Conservation (phyloP, 2,888 invertebrate genomes). For the Julus scandinavius region DNA sequence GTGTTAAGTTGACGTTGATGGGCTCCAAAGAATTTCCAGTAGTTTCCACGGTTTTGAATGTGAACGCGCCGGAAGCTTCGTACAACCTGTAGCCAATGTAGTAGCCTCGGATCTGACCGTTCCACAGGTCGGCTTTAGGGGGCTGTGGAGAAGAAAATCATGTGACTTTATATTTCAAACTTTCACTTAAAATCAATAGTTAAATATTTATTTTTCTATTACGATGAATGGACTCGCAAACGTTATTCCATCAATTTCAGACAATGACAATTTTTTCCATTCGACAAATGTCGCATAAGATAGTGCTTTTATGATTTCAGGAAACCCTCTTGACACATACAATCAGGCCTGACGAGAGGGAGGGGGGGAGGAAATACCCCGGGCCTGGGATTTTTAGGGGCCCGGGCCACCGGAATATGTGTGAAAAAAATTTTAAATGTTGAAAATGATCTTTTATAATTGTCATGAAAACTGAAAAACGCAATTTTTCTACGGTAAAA, state of each 20-base stretch:
- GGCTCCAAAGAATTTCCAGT: constrained; percentile 56
- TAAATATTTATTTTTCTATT: constrained; percentile 33
- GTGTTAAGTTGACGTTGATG: constrained; percentile 61
- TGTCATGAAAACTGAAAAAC: no score
- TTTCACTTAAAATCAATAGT: not conserved
- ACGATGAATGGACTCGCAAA: not conserved
- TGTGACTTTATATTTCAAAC: not conserved
- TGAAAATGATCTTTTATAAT: no score
- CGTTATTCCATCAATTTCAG: not conserved
- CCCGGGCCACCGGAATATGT: no score
- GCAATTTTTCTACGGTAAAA: no score
- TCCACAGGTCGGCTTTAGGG: constrained; percentile 63
- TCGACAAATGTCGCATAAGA: no score
- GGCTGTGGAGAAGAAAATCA: constrained; percentile 59
- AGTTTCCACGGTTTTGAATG: constrained; percentile 60
- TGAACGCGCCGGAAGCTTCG: constrained; percentile 58
- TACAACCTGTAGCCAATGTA: constrained; percentile 65
- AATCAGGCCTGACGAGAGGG: no score
- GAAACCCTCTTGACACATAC: no score
- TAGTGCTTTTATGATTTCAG: no score
- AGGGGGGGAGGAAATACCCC: no score
- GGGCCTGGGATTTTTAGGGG: no score
- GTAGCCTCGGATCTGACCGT: constrained; percentile 67
- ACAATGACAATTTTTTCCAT: not conserved
- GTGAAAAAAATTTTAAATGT: no score